phyloP scores from a whole-genome alignment of 2,113 vertebrate genomes.

The Pterocles orientalis region DNA sequence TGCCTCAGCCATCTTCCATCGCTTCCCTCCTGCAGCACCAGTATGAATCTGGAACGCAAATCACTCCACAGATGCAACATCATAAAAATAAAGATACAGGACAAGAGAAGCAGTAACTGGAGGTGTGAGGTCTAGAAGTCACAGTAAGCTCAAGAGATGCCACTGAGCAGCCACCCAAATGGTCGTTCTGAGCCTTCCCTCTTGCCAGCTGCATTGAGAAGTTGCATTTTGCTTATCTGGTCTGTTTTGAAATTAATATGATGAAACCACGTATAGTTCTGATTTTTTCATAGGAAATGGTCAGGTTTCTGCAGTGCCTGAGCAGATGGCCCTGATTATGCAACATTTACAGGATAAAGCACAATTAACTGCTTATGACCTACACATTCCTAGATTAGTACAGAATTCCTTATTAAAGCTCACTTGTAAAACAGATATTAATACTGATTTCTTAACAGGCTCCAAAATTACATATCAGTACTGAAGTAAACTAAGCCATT shows the following conservation, averaged over 20 bases:
- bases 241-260: not conserved
- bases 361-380: not conserved
- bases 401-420: not conserved
- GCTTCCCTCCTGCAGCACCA: not conserved
- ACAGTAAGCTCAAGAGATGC: not conserved
- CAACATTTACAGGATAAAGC: not conserved
- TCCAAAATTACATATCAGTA: not conserved
- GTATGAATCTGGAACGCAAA: not conserved
- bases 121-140: not conserved
- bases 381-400: not conserved
- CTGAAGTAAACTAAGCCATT: not conserved
- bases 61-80: not conserved
- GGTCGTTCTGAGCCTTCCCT: not conserved
- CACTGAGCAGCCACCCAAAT: not conserved
- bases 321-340: constrained; percentile 19
- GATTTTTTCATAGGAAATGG: not conserved
- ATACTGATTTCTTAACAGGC: not conserved
- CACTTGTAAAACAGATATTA: not conserved
- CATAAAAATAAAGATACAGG: not conserved
- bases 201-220: not conserved
- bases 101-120: not conserved
- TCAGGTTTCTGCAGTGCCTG: not conserved
- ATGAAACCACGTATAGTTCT: not conserved
- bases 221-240: not conserved
- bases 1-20: not conserved